Base-by-base conservation (phyloP, 2,888 invertebrate genomes). In the Himalopsyche japonica region DNA sequence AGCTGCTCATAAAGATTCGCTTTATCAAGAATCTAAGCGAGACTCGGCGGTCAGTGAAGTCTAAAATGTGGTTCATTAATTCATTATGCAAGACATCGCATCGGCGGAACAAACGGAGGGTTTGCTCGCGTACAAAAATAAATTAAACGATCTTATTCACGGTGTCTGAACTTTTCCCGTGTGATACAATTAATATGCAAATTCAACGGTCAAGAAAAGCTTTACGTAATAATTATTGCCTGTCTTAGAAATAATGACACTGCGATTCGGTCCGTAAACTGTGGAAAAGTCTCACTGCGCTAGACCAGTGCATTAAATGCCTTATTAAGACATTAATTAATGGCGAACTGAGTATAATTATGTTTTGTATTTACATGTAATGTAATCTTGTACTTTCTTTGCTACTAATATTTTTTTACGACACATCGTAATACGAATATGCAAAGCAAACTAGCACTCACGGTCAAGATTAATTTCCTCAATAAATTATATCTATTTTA, bases 101-200 rank as follows among this genome's bases (percentile, higher is more conserved):
- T 57, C 57, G 20, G 2, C 20, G 20, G 57, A 57, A 57, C 57
- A 57, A 57, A 57, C 76, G 27, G 32, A 34, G 32, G 76, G 32
- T 30, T 34, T 34, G 18, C 76, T 76, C 30, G 76, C 76, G 32
- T 30, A 34, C 76, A 32, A 34, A 20, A 57, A 57, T 24, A 57
- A 57, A 20, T 20, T 57, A 57, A 57, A 57, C 57, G 57, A 57
- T 47, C 80, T 85, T 78, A 49, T 85, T 85, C 83, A 85, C 82
- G 85, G 85, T 85, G 77, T 82, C 49, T 34, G 81, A 49, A 64
- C 79, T 79, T 85, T 85, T 85, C 85, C 85, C 85, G 85, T 85
- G 85, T 85, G 85, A 85, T 85, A 83, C 83, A 84, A 85, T 84
- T 83, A 84, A 82, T 84, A 82, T 85, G 85, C 20, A 79, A 85